phyloP scores from a whole-genome alignment of 1,140 invertebrate species.

The Drosophila lini region DNA sequence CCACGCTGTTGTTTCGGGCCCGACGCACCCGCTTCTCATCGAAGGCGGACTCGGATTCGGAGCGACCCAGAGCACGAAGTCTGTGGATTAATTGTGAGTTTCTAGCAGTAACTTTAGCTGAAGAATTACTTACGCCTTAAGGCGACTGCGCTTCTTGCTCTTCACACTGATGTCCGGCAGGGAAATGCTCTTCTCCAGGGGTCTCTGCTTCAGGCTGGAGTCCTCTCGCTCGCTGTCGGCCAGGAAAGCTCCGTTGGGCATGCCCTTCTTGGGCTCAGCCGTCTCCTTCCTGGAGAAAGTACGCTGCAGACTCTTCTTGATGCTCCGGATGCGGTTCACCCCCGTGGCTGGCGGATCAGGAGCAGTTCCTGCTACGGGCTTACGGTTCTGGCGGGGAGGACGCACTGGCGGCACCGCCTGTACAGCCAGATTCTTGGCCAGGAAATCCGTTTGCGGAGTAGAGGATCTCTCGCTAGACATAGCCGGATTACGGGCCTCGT shows the following conservation, averaged over 20 bases:
- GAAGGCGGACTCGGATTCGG: slow-evolving; percentile 91
- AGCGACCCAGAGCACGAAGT: slow-evolving; percentile 88
- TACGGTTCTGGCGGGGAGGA: slow-evolving; percentile 81
- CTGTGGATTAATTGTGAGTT: slow-evolving; percentile 39
- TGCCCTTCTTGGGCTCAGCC: slow-evolving; percentile 84
- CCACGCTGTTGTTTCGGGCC: slow-evolving; percentile 88
- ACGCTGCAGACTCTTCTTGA: slow-evolving; percentile 85
- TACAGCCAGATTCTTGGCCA: slow-evolving; percentile 69
- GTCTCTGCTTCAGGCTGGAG: slow-evolving; percentile 58
- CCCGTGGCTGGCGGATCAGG: slow-evolving; percentile 31
- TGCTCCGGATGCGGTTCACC: slow-evolving; percentile 82
- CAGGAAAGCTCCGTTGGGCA: slow-evolving; percentile 87
- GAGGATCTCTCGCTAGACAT: slow-evolving; percentile 24
- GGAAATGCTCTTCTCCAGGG: slow-evolving; percentile 91
- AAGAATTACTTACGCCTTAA: slow-evolving; percentile 88
- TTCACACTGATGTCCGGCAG: slow-evolving; percentile 93
- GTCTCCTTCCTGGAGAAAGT: slow-evolving; percentile 86
- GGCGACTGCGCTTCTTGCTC: slow-evolving; percentile 88
- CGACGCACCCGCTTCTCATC: slow-evolving; percentile 88
- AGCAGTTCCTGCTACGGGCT: slow-evolving; percentile 16
- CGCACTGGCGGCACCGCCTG: slow-evolving; percentile 57
- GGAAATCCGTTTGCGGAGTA: slow-evolving; percentile 82
- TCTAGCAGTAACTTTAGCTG: neutral
- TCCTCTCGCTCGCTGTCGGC: slow-evolving; percentile 77
- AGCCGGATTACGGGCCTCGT: slow-evolving; percentile 63